These are phyloP conservation scores for Dryadula phaetusa DNA, from an alignment of 2,888 invertebrate species.

Conservation along the genomic window DNA sequence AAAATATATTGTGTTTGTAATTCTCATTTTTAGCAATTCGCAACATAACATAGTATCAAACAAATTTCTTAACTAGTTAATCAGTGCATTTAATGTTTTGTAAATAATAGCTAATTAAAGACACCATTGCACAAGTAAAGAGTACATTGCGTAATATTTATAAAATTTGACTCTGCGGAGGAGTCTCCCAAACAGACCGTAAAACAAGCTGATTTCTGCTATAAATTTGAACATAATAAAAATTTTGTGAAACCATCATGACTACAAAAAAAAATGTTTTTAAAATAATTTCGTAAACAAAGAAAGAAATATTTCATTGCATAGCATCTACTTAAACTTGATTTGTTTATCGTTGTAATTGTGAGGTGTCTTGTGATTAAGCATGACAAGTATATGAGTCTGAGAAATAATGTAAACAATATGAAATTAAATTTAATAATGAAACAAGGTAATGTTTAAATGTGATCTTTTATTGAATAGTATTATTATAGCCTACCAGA, in stretches of 20 bases:
- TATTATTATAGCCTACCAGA: too few relatives aligned
- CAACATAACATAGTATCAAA: slow-evolving; percentile 12
- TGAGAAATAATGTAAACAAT: too few relatives aligned
- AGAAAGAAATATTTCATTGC: background rate
- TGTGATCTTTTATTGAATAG: too few relatives aligned
- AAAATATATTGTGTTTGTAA: background rate
- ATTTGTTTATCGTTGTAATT: background rate
- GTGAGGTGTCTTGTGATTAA: background rate
- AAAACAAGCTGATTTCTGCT: slow-evolving; percentile 17
- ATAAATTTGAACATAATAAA: background rate
- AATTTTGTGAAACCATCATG: too few relatives aligned
- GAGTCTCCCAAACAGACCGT: slow-evolving; percentile 36
- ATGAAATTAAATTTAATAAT: too few relatives aligned
- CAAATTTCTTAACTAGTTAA: slow-evolving; percentile 24
- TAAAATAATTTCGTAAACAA: background rate
- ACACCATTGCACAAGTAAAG: slow-evolving; percentile 36
- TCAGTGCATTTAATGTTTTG: slow-evolving; percentile 37
- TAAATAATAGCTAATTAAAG: slow-evolving; percentile 39
- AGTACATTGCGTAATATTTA: slow-evolving; percentile 32
- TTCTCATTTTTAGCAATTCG: slow-evolving; percentile 2
- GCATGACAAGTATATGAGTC: too few relatives aligned
- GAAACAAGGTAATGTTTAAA: too few relatives aligned
- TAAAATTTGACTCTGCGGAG: slow-evolving; percentile 28
- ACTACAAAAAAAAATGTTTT: too few relatives aligned
- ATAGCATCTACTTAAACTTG: background rate